Conservation (phyloP, 2,797 vertebrate genomes). For the Falco cherrug region DNA sequence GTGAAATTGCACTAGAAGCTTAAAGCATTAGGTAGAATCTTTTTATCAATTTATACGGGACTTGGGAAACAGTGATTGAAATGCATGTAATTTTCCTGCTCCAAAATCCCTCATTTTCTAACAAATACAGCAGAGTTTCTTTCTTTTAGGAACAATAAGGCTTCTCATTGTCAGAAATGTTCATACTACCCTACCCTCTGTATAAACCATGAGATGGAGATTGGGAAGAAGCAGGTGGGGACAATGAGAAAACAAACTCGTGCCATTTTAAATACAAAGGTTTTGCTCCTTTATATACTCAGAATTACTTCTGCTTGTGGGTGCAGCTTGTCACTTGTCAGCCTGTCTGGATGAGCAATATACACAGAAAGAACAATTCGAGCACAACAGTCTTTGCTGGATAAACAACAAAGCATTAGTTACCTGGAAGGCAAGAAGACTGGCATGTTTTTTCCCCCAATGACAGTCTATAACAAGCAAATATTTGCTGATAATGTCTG, state of each 20-base stretch:
- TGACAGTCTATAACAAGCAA: conserved; percentile 65
- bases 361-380: conserved; percentile 13
- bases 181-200: neutral
- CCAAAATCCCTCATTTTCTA: neutral
- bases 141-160: neutral
- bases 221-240: neutral
- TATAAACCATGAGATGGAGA: neutral
- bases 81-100: neutral
- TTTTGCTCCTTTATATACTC: conserved; percentile 31
- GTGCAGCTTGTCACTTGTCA: conserved; percentile 56
- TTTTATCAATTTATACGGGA: neutral
- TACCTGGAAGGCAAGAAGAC: conserved; percentile 55
- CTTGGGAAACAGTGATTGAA: neutral
- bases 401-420: conserved; percentile 46
- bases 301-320: conserved; percentile 47
- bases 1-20: neutral
- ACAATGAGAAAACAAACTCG: conserved; percentile 41
- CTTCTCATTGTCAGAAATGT: neutral
- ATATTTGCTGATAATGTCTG: conserved; percentile 69
- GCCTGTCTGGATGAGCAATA: conserved; percentile 48
- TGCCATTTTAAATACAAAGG: conserved; percentile 27
- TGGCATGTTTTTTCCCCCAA: conserved; percentile 49
- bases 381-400: conserved; percentile 13
- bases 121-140: neutral
- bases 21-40: neutral